Percentiles rank a stretch among this genome's conserved stretches.
These are phyloP conservation scores for Tetrapedia diversipes DNA, from an alignment of 2,888 invertebrate species.

Conservation along the genomic window DNA sequence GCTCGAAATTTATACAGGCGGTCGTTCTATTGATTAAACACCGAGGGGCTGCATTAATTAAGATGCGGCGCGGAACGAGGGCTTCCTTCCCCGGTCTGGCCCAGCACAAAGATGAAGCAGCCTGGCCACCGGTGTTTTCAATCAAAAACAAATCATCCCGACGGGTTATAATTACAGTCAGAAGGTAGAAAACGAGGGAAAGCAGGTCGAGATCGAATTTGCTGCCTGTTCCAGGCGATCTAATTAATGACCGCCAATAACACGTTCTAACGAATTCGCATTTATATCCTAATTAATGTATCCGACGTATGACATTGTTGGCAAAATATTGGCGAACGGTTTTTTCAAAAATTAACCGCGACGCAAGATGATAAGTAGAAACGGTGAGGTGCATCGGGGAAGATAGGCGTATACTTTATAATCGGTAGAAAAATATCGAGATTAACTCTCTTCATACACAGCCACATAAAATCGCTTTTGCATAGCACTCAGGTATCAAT, in stretches of 20 bases:
- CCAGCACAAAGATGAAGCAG: not conserved
- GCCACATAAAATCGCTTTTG: too few species aligned
- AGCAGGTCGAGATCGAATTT: not conserved
- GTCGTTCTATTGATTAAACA: slow-evolving; percentile 2
- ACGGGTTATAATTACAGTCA: not conserved
- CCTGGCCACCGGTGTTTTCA: slow-evolving; percentile 1
- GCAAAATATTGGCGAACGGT: too few species aligned
- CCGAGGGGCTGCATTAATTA: slow-evolving; percentile 4
- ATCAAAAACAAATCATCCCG: slow-evolving; percentile 8
- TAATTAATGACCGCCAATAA: not conserved
- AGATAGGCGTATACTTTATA: too few species aligned
- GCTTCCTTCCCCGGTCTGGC: not conserved
- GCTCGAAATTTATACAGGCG: not conserved
- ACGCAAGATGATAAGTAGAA: too few species aligned
- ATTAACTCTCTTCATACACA: too few species aligned
- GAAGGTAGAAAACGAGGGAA: not conserved
- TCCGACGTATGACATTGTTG: too few species aligned
- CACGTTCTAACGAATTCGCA: too few species aligned
- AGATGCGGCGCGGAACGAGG: not conserved
- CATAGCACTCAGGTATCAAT: too few species aligned
- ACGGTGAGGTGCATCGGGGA: too few species aligned
- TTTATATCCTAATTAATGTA: too few species aligned
- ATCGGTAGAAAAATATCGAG: too few species aligned
- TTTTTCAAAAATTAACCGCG: too few species aligned
- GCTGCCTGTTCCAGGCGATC: not conserved